These are phyloP conservation scores for Brienomyrus longianalis DNA, from an alignment of 2,113 vertebrate genomes.

Conservation along the genomic window DNA sequence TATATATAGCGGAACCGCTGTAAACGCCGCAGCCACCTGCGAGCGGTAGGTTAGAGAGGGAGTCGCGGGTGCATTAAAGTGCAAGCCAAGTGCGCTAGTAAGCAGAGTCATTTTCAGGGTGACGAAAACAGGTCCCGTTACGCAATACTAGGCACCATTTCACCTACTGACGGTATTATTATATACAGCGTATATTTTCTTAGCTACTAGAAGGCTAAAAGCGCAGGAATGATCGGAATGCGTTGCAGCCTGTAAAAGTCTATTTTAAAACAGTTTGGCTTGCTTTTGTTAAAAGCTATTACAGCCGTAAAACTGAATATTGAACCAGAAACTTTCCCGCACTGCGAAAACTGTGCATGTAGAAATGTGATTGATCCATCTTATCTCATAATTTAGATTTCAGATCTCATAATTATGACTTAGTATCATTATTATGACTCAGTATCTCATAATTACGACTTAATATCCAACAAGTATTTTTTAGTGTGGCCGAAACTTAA, in stretches of 20 bases:
- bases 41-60: not conserved
- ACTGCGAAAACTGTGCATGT: not conserved
- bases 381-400: not conserved
- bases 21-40: slow-evolving; percentile 22
- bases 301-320: not conserved
- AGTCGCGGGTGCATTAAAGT: not conserved
- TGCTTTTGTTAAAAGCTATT: not conserved
- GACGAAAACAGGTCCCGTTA: not conserved
- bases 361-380: not conserved
- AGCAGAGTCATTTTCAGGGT: not conserved
- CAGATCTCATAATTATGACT: not conserved
- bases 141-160: not conserved
- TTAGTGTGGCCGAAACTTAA: not conserved
- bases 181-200: not conserved
- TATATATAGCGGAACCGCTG: slow-evolving; percentile 43
- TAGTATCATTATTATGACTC: not conserved
- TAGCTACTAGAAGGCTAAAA: not conserved
- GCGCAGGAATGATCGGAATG: not conserved
- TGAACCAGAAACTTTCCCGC: not conserved
- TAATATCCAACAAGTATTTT: not conserved
- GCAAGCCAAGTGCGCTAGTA: not conserved
- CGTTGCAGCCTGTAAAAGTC: not conserved
- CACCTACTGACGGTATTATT: not conserved
- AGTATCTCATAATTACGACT: not conserved
- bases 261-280: not conserved